phyloP scores from a whole-genome alignment of 1,140 invertebrate species.

The Bombyx mandarina region DNA sequence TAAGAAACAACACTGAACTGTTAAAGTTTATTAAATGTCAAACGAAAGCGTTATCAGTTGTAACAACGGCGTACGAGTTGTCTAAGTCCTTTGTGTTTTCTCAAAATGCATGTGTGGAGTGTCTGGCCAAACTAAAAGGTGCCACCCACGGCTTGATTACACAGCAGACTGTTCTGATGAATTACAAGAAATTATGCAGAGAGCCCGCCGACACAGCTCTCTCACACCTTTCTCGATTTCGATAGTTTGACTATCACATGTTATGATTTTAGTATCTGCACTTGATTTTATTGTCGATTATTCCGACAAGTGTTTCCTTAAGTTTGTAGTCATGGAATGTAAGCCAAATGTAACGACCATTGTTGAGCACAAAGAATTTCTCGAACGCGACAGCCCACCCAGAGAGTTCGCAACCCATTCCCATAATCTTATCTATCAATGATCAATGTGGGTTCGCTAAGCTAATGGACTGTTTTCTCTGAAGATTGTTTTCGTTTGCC shows the following conservation, averaged over 20 bases:
- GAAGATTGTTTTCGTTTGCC: no score
- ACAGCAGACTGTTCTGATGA: slow-evolving; percentile 38
- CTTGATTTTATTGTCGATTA: slow-evolving; percentile 1
- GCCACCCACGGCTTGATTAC: slow-evolving; percentile 41
- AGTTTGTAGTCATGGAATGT: not conserved
- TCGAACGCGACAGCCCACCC: slow-evolving; percentile 34
- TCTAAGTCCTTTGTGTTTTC: slow-evolving; percentile 8
- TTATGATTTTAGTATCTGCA: no score
- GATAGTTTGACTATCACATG: no score
- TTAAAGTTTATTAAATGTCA: no score
- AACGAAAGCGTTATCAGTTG: no score
- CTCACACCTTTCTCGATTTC: no score
- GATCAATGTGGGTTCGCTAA: slow-evolving; percentile 34
- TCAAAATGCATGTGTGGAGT: slow-evolving; percentile 21
- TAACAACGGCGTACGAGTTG: no score
- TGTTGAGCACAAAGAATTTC: slow-evolving; percentile 27
- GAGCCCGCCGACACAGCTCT: slow-evolving; percentile 25
- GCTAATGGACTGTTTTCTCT: not conserved
- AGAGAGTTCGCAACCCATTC: slow-evolving; percentile 37
- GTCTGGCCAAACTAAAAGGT: slow-evolving; percentile 15
- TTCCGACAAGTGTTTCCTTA: slow-evolving; percentile 14
- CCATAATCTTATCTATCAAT: slow-evolving; percentile 51
- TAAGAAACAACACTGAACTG: no score
- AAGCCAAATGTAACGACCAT: slow-evolving; percentile 22
- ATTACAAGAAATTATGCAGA: slow-evolving; percentile 54